phyloP scores from a whole-genome alignment of 2,888 invertebrate genomes.

The Aspidiotus destructor region DNA sequence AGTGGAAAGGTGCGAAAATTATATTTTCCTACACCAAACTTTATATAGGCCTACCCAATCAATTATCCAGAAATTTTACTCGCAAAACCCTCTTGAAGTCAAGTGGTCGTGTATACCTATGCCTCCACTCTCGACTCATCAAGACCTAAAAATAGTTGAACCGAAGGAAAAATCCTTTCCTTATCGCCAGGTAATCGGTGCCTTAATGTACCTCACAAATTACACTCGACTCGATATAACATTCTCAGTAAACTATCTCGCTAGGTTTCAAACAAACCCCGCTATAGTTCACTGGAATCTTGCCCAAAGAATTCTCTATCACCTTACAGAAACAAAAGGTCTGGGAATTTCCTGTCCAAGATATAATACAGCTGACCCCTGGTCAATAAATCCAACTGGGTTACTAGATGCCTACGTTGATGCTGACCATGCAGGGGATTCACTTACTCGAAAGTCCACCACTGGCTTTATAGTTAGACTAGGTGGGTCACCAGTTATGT shows the following conservation, averaged over 20 bases:
- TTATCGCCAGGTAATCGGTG: background rate
- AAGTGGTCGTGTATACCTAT: background rate
- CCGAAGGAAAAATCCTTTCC: background rate
- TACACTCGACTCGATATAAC: background rate
- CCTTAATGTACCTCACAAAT: background rate
- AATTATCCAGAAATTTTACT: background rate
- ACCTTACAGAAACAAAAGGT: background rate
- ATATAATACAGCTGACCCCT: background rate
- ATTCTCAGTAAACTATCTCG: background rate
- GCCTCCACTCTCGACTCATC: background rate
- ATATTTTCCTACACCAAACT: background rate
- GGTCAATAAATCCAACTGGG: background rate
- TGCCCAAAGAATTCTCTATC: background rate
- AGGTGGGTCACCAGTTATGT: background rate
- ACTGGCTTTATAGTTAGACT: background rate
- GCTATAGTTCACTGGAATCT: background rate
- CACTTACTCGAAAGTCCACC: background rate
- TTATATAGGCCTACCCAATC: background rate
- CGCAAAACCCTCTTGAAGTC: background rate
- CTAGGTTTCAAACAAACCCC: background rate
- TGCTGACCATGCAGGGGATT: constrained; percentile 2
- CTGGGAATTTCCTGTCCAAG: background rate
- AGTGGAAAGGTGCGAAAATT: background rate
- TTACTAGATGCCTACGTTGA: background rate
- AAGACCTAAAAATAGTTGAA: background rate